Conservation (phyloP, 2,888 invertebrate genomes). For the Lycia hirtaria region DNA sequence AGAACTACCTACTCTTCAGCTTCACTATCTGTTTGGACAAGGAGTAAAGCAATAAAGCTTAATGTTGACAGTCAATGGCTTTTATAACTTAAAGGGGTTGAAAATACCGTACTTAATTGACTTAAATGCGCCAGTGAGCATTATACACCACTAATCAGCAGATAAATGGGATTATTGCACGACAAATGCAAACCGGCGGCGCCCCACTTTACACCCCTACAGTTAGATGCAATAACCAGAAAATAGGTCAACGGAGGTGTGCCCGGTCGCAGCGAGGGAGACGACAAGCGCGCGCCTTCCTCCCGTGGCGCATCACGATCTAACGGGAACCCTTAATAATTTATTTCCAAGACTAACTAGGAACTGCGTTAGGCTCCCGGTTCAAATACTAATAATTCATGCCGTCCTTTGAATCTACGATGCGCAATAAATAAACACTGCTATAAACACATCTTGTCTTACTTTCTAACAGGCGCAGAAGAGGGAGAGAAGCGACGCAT, state of each 20-base stretch:
- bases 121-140: conserved; percentile 10
- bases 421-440: conserved; percentile 52
- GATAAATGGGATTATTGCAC: conserved; percentile 59
- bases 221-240: conserved; percentile 82
- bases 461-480: conserved; percentile 64
- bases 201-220: conserved; percentile 76
- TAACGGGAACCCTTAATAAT: conserved; percentile 64
- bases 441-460: conserved; percentile 53
- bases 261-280: conserved; percentile 76
- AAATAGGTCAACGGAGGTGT: conserved; percentile 85
- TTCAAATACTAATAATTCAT: conserved; percentile 46
- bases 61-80: conserved; percentile 1
- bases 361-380: conserved; percentile 28
- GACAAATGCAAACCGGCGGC: conserved; percentile 66
- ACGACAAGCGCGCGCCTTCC: conserved; percentile 67
- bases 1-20: conserved; percentile 4
- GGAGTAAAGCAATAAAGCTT: conserved; percentile 8
- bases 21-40: conserved; percentile 26
- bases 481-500: conserved; percentile 67
- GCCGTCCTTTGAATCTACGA: conserved; percentile 40
- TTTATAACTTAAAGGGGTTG: neutral
- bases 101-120: conserved; percentile 12
- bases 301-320: conserved; percentile 62
- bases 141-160: conserved; percentile 23
- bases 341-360: conserved; percentile 53